Percentiles rank a stretch among this genome's conserved stretches.
Evolutionary conservation across 2,888 invertebrate species (phyloP).

Genomic region (Metalampra italica): DNA sequence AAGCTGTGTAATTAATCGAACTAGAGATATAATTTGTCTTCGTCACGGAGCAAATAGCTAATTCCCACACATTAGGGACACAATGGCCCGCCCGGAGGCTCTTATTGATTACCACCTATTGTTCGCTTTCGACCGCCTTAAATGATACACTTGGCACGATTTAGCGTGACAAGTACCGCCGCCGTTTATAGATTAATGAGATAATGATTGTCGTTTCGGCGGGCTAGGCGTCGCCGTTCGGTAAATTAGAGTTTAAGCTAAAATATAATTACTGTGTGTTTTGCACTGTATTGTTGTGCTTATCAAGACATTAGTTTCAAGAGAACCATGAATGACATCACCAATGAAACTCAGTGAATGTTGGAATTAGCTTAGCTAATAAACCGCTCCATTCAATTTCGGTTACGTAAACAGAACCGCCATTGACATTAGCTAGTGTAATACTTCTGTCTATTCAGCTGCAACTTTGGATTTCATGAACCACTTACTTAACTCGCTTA

Average conservation of each 20-base stretch:
- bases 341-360: no score
- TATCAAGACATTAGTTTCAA: neutral
- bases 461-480: no score
- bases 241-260: neutral
- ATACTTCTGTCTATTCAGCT: no score
- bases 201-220: slow-evolving; percentile 21
- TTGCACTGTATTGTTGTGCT: neutral
- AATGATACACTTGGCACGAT: slow-evolving; percentile 69
- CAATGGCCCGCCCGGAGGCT: slow-evolving; percentile 60
- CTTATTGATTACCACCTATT: slow-evolving; percentile 75
- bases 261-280: neutral
- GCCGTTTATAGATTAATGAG: slow-evolving; percentile 52
- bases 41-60: slow-evolving; percentile 75
- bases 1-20: slow-evolving; percentile 74
- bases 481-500: no score
- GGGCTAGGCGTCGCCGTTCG: neutral
- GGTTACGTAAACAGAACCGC: no score
- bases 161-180: slow-evolving; percentile 46
- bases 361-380: no score
- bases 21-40: slow-evolving; percentile 72
- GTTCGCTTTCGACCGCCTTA: slow-evolving; percentile 63
- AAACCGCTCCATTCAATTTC: no score
- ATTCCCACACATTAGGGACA: slow-evolving; percentile 74
- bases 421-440: no score
- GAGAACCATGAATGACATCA: no score